Evolutionary conservation across 2,797 vertebrate species (phyloP).

Genomic region (Thalassophryne amazonica): DNA sequence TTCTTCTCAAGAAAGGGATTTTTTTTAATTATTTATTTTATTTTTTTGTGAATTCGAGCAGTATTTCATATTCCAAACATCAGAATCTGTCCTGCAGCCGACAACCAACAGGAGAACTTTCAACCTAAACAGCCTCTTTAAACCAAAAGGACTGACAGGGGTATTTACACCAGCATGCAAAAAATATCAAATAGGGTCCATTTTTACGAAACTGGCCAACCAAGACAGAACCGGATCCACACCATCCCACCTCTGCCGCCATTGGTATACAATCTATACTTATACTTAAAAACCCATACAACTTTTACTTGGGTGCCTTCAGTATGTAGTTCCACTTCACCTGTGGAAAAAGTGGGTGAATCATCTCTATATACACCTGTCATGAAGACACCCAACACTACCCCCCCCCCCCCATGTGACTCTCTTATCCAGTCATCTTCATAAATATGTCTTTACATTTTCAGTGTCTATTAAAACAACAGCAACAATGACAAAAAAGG

Average conservation of each 20-base stretch:
- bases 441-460: conserved; percentile 69
- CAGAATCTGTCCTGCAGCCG: conserved; percentile 56
- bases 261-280: conserved; percentile 61
- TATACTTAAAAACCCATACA: conserved; percentile 54
- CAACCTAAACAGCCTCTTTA: conserved; percentile 54
- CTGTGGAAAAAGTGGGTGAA: conserved; percentile 66
- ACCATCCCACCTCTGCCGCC: conserved; percentile 24
- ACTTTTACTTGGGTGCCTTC: conserved; percentile 40
- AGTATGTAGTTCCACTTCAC: conserved; percentile 43
- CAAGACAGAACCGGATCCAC: not conserved
- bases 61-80: conserved; percentile 67
- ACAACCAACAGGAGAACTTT: conserved; percentile 50
- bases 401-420: conserved; percentile 2
- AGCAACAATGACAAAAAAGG: conserved; percentile 2
- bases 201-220: conserved; percentile 31
- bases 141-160: conserved; percentile 51
- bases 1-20: conserved; percentile 39
- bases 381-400: conserved; percentile 17
- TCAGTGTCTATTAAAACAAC: conserved; percentile 34
- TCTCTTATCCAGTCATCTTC: conserved; percentile 30
- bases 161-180: conserved; percentile 80
- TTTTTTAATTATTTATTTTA: too few relatives aligned
- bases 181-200: conserved; percentile 60
- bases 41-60: conserved; percentile 21
- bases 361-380: conserved; percentile 68